A percentile compares a stretch with the other conserved stretches of the same genome.
Evolutionary conservation across 2,888 invertebrate genomes (phyloP).

Genomic region (Saturnia pavonia): DNA sequence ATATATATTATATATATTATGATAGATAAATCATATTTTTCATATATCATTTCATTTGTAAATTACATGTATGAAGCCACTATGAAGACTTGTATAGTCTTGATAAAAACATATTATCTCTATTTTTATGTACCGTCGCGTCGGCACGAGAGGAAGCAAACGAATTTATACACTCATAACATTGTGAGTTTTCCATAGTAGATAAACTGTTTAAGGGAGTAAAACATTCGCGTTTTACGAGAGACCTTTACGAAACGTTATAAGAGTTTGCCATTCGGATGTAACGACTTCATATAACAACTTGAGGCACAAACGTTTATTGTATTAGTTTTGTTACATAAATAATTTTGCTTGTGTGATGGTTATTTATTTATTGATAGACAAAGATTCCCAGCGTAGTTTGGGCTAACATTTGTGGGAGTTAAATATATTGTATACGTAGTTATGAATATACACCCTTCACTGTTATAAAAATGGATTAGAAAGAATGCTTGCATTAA

Average conservation of each 20-base stretch:
- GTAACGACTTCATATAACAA: slow-evolving; percentile 19
- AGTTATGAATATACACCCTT: too few relatives aligned
- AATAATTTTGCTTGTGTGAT: background rate
- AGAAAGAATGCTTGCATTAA: too few relatives aligned
- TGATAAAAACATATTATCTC: slow-evolving; percentile 44
- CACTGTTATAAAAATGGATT: too few relatives aligned
- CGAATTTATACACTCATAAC: slow-evolving; percentile 46
- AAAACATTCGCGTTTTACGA: slow-evolving; percentile 19
- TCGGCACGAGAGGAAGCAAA: slow-evolving; percentile 39
- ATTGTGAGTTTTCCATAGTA: slow-evolving; percentile 20
- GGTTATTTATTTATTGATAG: background rate
- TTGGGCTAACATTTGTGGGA: too few relatives aligned
- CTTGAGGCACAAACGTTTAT: slow-evolving; percentile 9
- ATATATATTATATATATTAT: too few relatives aligned
- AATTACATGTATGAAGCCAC: background rate
- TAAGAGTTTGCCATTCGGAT: slow-evolving; percentile 13
- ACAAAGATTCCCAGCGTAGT: too few relatives aligned
- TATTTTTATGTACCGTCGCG: slow-evolving; percentile 31
- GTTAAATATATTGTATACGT: too few relatives aligned
- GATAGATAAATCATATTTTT: too few relatives aligned
- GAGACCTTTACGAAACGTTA: slow-evolving; percentile 14
- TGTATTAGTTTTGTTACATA: slow-evolving; percentile 12
- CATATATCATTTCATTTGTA: too few relatives aligned
- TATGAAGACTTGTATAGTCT: background rate
- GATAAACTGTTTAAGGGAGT: slow-evolving; percentile 17